Evolutionary conservation across 1,140 invertebrate genomes (phyloP).

Genomic region (Drosophila orosa): DNA sequence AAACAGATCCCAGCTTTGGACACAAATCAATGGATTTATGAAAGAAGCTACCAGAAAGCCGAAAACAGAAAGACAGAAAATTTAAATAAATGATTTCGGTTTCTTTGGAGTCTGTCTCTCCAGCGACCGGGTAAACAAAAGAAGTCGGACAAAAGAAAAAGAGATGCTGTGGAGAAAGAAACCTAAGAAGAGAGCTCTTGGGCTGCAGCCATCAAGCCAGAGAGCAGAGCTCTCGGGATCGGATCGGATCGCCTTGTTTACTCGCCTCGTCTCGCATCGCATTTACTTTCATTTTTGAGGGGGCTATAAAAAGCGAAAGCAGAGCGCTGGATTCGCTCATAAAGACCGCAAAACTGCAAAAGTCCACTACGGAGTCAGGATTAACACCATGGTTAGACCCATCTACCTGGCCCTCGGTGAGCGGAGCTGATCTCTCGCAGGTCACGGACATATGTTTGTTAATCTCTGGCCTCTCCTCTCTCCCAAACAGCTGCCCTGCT

Average conservation of each 20-base stretch:
- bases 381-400: constrained; percentile 63
- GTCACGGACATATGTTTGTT: background rate
- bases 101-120: constrained; percentile 57
- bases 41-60: constrained; percentile 68
- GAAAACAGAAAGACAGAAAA: constrained; percentile 35
- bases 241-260: constrained; percentile 47
- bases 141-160: constrained; percentile 39
- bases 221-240: constrained; percentile 25
- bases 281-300: constrained; percentile 65
- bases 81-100: constrained; percentile 80
- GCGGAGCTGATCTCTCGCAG: background rate
- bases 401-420: constrained; percentile 64
- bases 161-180: constrained; percentile 26
- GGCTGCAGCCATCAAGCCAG: constrained; percentile 13
- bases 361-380: constrained; percentile 59
- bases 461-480: background rate
- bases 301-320: constrained; percentile 81
- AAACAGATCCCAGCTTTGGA: constrained; percentile 43
- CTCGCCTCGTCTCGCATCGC: constrained; percentile 38
- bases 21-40: constrained; percentile 63
- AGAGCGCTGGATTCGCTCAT: constrained; percentile 76
- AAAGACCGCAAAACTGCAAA: constrained; percentile 80
- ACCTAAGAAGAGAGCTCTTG: constrained; percentile 53
- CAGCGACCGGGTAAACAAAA: constrained; percentile 51
- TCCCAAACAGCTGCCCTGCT: constrained; percentile 49